Evolutionary conservation across 2,113 vertebrate species (phyloP).

Genomic region (Coracopsis vasa): DNA sequence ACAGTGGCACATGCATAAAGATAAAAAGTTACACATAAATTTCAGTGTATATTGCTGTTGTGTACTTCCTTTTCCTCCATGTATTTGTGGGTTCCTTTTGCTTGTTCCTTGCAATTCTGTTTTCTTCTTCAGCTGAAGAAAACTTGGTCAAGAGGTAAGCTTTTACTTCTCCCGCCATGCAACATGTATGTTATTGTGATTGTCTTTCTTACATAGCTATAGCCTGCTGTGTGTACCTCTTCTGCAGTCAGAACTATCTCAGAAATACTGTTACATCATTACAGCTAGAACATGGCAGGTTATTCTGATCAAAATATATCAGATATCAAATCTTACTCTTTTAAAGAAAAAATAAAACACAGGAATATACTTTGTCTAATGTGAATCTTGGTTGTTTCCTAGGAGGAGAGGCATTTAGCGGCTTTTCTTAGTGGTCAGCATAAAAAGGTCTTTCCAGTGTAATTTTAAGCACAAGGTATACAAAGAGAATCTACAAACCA

Average conservation of each 20-base stretch:
- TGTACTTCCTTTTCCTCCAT: neutral
- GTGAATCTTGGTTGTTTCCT: neutral
- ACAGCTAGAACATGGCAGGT: neutral
- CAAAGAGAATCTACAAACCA: neutral
- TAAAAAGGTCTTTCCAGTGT: neutral
- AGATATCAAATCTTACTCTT: neutral
- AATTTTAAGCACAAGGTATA: neutral
- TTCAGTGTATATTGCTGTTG: neutral
- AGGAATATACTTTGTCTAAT: neutral
- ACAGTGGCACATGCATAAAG: neutral
- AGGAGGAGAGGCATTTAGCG: neutral
- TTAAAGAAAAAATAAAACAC: neutral
- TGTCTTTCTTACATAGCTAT: neutral
- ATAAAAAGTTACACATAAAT: neutral
- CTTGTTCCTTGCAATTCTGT: neutral
- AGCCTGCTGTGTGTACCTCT: neutral
- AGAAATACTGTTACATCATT: neutral
- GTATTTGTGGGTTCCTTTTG: neutral
- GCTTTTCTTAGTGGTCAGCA: neutral
- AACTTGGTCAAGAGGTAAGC: neutral
- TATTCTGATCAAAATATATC: neutral
- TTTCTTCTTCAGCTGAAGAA: neutral
- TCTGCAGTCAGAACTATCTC: neutral
- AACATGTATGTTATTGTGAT: neutral
- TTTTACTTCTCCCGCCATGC: neutral